Percentiles rank a stretch among this genome's conserved stretches.
These are phyloP conservation scores for Drosophila persimilis DNA, from an alignment of 1,140 invertebrate species.

Conservation along the genomic window DNA sequence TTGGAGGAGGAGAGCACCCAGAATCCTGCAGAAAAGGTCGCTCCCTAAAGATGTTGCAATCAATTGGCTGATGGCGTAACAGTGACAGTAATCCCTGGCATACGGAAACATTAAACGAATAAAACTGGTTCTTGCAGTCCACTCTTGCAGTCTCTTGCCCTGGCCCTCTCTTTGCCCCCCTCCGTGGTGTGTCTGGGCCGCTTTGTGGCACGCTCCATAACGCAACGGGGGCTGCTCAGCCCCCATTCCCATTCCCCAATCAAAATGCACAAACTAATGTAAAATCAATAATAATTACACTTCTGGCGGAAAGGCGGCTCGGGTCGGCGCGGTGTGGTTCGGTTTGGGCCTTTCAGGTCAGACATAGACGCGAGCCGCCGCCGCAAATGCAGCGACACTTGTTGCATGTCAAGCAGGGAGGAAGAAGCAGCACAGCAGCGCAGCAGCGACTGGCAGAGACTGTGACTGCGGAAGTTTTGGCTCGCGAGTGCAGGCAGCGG, in stretches of 20 bases:
- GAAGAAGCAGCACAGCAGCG: conserved; percentile 34
- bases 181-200: conserved; percentile 13
- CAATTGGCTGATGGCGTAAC: no score
- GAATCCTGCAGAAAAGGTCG: no score
- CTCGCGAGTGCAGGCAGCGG: conserved; percentile 52
- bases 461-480: conserved; percentile 39
- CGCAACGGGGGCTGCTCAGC: conserved; percentile 30
- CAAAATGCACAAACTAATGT: conserved; percentile 66
- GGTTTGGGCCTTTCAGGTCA: conserved; percentile 50
- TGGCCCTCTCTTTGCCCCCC: neutral
- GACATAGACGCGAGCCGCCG: conserved; percentile 3
- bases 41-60: no score
- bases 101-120: no score
- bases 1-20: no score
- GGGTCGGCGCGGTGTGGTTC: conserved; percentile 43
- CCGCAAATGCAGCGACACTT: conserved; percentile 51
- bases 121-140: conserved; percentile 6
- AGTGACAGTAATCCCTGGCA: no score
- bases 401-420: conserved; percentile 71
- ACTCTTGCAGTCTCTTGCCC: conserved; percentile 7
- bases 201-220: conserved; percentile 66
- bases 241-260: conserved; percentile 21
- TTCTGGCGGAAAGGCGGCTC: conserved; percentile 49
- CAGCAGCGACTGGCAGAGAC: conserved; percentile 9
- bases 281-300: conserved; percentile 79